Conservation (phyloP, 1,140 invertebrate genomes). For the Limonius californicus region DNA sequence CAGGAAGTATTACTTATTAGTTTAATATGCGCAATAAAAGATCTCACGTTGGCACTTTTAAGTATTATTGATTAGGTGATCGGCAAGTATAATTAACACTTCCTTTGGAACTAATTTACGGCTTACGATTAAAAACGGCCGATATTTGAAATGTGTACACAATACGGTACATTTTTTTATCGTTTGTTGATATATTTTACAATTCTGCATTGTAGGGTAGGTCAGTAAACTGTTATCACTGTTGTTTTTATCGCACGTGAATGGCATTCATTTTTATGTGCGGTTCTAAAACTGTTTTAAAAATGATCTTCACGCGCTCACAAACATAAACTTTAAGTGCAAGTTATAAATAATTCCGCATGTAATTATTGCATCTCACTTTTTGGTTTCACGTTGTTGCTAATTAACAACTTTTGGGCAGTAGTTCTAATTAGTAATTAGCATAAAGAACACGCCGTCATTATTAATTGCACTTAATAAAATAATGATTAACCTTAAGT, state of each 20-base stretch:
- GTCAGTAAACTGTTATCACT: slow-evolving; percentile 20
- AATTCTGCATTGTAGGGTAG: slow-evolving; percentile 17
- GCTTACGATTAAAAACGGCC: neutral
- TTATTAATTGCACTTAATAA: neutral
- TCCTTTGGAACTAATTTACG: no score
- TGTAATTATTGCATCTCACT: no score
- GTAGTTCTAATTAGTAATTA: no score
- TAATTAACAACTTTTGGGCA: no score
- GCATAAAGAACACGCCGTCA: no score
- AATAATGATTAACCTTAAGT: neutral
- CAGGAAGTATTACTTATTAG: no score
- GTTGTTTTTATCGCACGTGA: slow-evolving; percentile 14
- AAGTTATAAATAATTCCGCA: no score
- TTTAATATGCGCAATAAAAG: no score
- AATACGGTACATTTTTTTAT: slow-evolving; percentile 2
- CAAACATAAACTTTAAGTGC: neutral
- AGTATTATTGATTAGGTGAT: no score
- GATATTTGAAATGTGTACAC: neutral
- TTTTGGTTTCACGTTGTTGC: no score
- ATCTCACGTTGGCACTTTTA: no score
- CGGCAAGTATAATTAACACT: no score
- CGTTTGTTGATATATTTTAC: slow-evolving; percentile 10
- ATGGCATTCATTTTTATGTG: slow-evolving; percentile 10
- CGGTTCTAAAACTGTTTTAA: slow-evolving; percentile 11
- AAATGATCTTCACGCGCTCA: neutral